Base-by-base conservation (phyloP, 2,797 vertebrate genomes). In the Distichodus sexfasciatus region DNA sequence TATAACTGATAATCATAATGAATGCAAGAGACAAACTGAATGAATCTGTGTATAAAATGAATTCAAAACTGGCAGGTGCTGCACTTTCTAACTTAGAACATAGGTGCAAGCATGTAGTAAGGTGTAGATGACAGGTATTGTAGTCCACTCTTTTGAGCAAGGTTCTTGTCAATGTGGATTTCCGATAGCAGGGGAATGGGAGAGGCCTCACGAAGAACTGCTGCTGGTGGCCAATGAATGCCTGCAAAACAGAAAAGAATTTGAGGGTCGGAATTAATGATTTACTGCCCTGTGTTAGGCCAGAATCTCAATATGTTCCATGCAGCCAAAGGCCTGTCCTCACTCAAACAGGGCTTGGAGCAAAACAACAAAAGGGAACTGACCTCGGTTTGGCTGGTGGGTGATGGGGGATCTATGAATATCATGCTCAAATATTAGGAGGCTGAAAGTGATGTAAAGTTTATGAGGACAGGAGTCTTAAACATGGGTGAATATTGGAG, bases 171-270 rank as follows among this genome's bases (percentile, higher is more conserved):
- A 62, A 63, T 24, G 1, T 70, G 53, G 68, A n/a, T n/a, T 48
- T 77, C 48, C 61, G 59, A 31, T 43, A 63, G 3, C 1, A 76
- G 74, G 64, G 61, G 71, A 51, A 66, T 44, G 63, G 26, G 28
- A 9, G 6, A 31, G 79, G 72, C 53, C 72, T 89, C 76, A 91
- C 4, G 82, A 81, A 33, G 90, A 91, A 71, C 87, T 89, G 79
- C 84, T 90, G 81, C 86, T 90, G 83, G 78, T 80, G 44, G 75
- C 88, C n/a, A 58, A 85, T 88, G 33, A 88, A 89, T 43, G 76
- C 87, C 91, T 92, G 85, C 29, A 6, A 79, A 84, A 0, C 3
- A 87, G 46, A 85, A 40, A 57, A 83, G 9, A 76, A 28, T 14
- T 79, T 14, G 41, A 44, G 14, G 21, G 54, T 54, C 38, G 17